Evolutionary conservation across 2,797 vertebrate genomes (phyloP), one percentile per base, ranked within the genome.

Genomic region (Schizopygopsis pylzovi): DNA sequence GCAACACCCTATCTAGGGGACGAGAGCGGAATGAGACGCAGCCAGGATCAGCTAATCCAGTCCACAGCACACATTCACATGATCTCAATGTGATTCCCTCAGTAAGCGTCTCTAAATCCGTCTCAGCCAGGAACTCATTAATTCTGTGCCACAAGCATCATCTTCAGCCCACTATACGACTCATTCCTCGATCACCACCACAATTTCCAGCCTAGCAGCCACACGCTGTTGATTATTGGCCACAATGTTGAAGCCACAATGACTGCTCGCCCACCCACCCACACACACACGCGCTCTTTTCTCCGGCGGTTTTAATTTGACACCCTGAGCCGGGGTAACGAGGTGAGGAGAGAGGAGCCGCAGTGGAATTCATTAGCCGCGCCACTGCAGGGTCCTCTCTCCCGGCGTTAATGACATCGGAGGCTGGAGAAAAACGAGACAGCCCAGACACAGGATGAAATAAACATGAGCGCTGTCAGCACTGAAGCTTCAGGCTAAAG

Each of bases 351-450:
- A 77, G 93, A 92, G 93, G 91, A 96, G 95, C 94, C 96, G 95
- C 97, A 95, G 96, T 91, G 97, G 97, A 98, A 97, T 97, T 98
- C 97, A 98, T 98, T 97, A 98, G 95, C 95, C 93, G 93, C 94
- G 92, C 94, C 95, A 95, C 96, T 95, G 96, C 96, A 95, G 96
- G 96, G 95, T 96, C 95, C 92, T 94, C 96, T 95, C 96, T 96
- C 93, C 89, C 92, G 91, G 59, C 94, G 95, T 95, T 98, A 97
- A 98, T 97, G 97, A 97, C 96, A 97, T 97, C 94, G 96, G 96
- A 97, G 96, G 95, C 94, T 95, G 96, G 56, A 81, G 95, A 96
- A 96, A 96, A 96, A 96, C 94, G 94, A 97, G 97, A 97, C 96
- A 97, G 96, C 92, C 93, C 92, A 94, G 95, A 95, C 95, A 91